These are phyloP conservation scores for Enteromius viviparus DNA, from an alignment of 2,797 vertebrate species.

Conservation along the genomic window DNA sequence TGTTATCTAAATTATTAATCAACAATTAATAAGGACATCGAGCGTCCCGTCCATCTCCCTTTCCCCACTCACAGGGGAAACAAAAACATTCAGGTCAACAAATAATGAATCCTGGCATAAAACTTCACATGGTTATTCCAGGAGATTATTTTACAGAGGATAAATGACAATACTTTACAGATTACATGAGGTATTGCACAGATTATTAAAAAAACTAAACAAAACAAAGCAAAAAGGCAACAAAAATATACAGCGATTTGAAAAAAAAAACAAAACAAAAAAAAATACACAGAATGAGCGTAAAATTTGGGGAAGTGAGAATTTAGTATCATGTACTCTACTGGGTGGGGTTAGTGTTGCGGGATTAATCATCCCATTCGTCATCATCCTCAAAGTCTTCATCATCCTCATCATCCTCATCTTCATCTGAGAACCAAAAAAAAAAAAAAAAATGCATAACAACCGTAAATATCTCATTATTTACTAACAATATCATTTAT, in stretches of 20 bases:
- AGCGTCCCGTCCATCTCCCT: constrained; percentile 86
- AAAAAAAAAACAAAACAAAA: constrained; percentile 75
- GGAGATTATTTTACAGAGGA: constrained; percentile 73
- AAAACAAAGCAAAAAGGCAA: constrained; percentile 78
- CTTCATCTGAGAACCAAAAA: constrained; percentile 84
- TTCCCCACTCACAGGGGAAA: constrained; percentile 80
- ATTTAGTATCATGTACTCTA: constrained; percentile 67
- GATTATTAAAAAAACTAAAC: constrained; percentile 77
- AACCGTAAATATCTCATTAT: neutral
- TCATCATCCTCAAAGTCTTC: constrained; percentile 99
- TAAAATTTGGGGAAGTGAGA: constrained; percentile 77
- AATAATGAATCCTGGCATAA: constrained; percentile 77
- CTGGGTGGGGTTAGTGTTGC: constrained; percentile 29
- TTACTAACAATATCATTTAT: neutral
- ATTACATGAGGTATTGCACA: constrained; percentile 99
- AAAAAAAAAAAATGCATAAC: neutral
- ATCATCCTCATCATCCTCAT: constrained; percentile 90
- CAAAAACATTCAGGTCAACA: constrained; percentile 76
- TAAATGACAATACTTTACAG: constrained; percentile 84
- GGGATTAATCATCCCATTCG: constrained; percentile 93
- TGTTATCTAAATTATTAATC: constrained; percentile 86
- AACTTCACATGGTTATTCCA: constrained; percentile 80
- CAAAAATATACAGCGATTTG: constrained; percentile 94
- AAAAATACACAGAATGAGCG: constrained; percentile 88
- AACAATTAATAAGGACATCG: constrained; percentile 81